phyloP scores from a whole-genome alignment of 1,140 invertebrate genomes.

The Drosophila pandora region DNA sequence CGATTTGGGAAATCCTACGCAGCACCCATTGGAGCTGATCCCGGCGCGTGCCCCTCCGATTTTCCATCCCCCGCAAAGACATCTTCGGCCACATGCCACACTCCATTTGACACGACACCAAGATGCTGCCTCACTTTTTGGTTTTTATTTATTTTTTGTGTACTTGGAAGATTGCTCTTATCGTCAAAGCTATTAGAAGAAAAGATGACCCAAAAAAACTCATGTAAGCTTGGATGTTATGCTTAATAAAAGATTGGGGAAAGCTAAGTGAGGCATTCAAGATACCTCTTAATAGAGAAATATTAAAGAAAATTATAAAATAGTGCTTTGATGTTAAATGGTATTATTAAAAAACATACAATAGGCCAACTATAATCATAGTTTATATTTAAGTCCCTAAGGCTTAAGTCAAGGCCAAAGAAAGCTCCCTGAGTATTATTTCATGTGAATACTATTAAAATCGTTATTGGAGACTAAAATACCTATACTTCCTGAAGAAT shows the following conservation, averaged over 20 bases:
- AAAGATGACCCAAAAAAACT: constrained; percentile 68
- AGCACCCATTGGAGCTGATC: constrained; percentile 13
- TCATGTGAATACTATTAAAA: too few relatives aligned
- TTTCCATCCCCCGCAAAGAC: constrained; percentile 49
- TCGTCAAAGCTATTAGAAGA: constrained; percentile 54
- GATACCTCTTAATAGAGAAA: not conserved
- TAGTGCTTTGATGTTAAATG: not conserved
- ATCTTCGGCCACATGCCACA: constrained; percentile 65
- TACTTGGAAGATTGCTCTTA: constrained; percentile 49
- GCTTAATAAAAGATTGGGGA: constrained; percentile 1
- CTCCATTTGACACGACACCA: constrained; percentile 59
- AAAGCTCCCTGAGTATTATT: too few relatives aligned
- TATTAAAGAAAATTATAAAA: not conserved
- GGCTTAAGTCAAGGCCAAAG: too few relatives aligned
- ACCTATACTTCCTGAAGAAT: constrained; percentile 9
- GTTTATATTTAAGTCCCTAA: too few relatives aligned
- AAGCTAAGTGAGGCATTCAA: not conserved
- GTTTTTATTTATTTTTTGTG: constrained; percentile 25
- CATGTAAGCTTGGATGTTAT: constrained; percentile 29
- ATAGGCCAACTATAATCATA: too few relatives aligned
- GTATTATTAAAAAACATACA: too few relatives aligned
- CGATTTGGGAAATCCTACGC: constrained; percentile 26
- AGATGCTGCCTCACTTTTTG: constrained; percentile 32
- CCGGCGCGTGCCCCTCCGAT: constrained; percentile 26
- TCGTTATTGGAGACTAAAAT: not conserved